phyloP scores from a whole-genome alignment of 2,888 invertebrate species.

The Dryomyza anilis region DNA sequence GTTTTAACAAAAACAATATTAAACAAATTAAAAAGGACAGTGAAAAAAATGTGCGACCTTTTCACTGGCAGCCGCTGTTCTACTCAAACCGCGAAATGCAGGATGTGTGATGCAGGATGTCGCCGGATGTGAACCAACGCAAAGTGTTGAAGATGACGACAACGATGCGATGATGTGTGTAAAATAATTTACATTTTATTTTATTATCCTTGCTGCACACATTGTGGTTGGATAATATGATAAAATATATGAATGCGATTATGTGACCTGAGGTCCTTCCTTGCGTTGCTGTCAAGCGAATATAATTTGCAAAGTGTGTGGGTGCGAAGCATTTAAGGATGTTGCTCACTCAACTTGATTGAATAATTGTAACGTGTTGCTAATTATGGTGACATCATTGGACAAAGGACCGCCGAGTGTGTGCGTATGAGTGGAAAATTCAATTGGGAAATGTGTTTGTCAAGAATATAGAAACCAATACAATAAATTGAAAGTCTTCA shows the following conservation, averaged over 20 bases:
- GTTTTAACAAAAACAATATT: conserved; percentile 49
- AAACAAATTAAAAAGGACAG: conserved; percentile 47
- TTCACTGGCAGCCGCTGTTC: no score
- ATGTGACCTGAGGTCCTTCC: no score
- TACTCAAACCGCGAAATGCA: not conserved
- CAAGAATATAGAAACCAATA: no score
- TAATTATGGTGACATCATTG: conserved; percentile 42
- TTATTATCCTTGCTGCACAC: conserved; percentile 46
- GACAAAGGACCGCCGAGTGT: conserved; percentile 30
- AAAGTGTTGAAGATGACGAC: not conserved
- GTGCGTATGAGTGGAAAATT: conserved; percentile 32
- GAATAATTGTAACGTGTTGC: conserved; percentile 46
- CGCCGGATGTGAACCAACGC: not conserved
- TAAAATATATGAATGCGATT: no score
- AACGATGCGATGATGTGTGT: conserved; percentile 34
- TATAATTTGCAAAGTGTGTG: no score
- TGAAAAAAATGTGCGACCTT: conserved; percentile 20
- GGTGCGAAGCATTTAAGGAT: no score
- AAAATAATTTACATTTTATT: conserved; percentile 38
- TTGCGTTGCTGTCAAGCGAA: no score
- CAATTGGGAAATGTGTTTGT: conserved; percentile 56
- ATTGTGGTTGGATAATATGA: no score
- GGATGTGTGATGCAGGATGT: not conserved
- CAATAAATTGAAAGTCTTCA: not conserved
- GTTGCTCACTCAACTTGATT: conserved; percentile 36